Evolutionary conservation across 2,797 vertebrate species (phyloP).

Genomic region (Anas capensis): DNA sequence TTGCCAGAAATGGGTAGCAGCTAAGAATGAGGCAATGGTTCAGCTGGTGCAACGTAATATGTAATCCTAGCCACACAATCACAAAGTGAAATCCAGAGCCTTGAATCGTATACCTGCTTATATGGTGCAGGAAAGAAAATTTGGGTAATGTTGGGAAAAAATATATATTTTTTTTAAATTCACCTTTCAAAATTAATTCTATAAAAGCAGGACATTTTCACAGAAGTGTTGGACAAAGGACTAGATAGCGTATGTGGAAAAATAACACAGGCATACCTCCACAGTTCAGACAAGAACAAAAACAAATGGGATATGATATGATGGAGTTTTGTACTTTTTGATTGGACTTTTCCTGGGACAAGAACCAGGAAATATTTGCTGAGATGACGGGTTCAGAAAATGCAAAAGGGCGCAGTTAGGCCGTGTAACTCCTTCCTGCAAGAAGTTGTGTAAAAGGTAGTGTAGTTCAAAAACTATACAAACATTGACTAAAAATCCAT

Average conservation of each 20-base stretch:
- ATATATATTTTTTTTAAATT: neutral
- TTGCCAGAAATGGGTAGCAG: neutral
- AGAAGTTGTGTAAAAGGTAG: neutral
- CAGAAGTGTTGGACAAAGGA: neutral
- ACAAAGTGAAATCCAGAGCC: neutral
- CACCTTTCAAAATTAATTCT: neutral
- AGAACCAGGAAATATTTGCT: neutral
- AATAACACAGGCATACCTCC: neutral
- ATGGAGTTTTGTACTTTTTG: neutral
- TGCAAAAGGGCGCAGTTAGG: neutral
- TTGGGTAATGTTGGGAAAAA: neutral
- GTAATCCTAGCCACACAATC: neutral
- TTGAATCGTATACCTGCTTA: neutral
- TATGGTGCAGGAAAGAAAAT: neutral
- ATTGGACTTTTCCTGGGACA: neutral
- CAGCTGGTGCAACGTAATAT: neutral
- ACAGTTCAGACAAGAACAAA: neutral
- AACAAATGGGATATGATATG: neutral
- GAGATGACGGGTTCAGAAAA: neutral
- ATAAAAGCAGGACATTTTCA: neutral
- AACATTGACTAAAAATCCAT: neutral
- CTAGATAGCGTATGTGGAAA: neutral
- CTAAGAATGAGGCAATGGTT: neutral
- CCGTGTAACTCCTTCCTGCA: neutral
- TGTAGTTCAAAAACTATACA: neutral